Conservation (phyloP, 2,888 invertebrate genomes). For the Drosophila parthenogenetica region DNA sequence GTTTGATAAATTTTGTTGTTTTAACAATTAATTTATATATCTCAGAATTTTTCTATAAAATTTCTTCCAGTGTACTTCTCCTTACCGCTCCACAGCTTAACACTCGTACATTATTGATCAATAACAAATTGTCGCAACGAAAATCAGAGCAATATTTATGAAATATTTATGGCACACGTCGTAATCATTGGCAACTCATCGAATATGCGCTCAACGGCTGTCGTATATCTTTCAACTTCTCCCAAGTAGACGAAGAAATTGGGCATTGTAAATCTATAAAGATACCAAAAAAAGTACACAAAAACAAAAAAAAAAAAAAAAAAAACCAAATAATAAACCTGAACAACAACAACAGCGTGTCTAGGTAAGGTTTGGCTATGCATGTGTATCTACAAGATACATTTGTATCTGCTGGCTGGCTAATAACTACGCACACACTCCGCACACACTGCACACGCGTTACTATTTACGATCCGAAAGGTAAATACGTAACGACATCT, state of each 20-base stretch:
- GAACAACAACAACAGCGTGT: constrained; percentile 24
- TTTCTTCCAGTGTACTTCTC: constrained; percentile 38
- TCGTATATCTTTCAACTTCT: constrained; percentile 78
- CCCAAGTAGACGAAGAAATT: constrained; percentile 80
- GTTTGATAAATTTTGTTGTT: too few relatives aligned
- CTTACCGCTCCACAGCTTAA: constrained; percentile 16
- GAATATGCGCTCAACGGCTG: constrained; percentile 57
- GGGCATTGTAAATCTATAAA: constrained; percentile 79
- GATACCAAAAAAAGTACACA: constrained; percentile 54
- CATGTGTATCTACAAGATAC: constrained; percentile 68
- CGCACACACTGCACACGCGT: constrained; percentile 64
- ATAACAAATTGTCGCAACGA: constrained; percentile 73
- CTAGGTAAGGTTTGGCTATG: background rate
- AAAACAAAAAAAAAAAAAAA: constrained; percentile 17
- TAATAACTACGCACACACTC: constrained; percentile 40
- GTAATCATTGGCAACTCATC: constrained; percentile 81
- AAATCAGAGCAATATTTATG: constrained; percentile 82
- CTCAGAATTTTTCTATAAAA: too few relatives aligned
- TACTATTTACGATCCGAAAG: constrained; percentile 75
- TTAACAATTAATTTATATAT: too few relatives aligned
- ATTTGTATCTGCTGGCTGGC: constrained; percentile 37
- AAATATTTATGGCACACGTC: constrained; percentile 77
- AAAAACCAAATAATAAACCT: constrained; percentile 22
- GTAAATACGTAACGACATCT: constrained; percentile 81
- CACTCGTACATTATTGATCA: constrained; percentile 71